Evolutionary conservation across 2,888 invertebrate genomes (phyloP).

Genomic region (Machimus atricapillus): DNA sequence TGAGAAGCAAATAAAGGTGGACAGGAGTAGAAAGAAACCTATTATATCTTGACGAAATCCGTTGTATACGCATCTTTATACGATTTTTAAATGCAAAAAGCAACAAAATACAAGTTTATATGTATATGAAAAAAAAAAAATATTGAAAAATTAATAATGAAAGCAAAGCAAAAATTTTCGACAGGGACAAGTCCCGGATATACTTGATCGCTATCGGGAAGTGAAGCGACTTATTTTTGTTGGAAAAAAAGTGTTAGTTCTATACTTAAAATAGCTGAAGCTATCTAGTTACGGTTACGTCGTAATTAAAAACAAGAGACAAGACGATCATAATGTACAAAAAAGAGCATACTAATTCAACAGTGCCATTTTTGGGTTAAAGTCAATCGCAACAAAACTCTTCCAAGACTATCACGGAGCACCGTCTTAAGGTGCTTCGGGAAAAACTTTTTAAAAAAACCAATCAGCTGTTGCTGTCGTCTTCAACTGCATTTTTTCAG

Average conservation of each 20-base stretch:
- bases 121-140: background rate
- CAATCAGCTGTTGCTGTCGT: slow-evolving; percentile 27
- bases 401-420: background rate
- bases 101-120: slow-evolving; percentile 18
- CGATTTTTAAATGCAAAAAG: slow-evolving; percentile 33
- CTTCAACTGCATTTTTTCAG: background rate
- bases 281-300: background rate
- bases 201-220: background rate
- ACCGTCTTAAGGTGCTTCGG: background rate
- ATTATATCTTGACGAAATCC: slow-evolving; percentile 19
- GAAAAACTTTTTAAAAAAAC: background rate
- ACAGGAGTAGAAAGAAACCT: background rate
- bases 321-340: slow-evolving; percentile 31
- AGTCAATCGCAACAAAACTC: background rate
- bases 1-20: background rate
- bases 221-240: background rate
- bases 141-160: background rate
- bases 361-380: slow-evolving; percentile 39
- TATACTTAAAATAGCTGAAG: background rate
- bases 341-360: slow-evolving; percentile 23
- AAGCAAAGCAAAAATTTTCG: background rate
- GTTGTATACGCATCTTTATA: slow-evolving; percentile 40
- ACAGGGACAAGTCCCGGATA: background rate
- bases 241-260: background rate
- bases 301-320: background rate